phyloP scores from a whole-genome alignment of 2,113 vertebrate genomes.

The Mormyrus iriodes region DNA sequence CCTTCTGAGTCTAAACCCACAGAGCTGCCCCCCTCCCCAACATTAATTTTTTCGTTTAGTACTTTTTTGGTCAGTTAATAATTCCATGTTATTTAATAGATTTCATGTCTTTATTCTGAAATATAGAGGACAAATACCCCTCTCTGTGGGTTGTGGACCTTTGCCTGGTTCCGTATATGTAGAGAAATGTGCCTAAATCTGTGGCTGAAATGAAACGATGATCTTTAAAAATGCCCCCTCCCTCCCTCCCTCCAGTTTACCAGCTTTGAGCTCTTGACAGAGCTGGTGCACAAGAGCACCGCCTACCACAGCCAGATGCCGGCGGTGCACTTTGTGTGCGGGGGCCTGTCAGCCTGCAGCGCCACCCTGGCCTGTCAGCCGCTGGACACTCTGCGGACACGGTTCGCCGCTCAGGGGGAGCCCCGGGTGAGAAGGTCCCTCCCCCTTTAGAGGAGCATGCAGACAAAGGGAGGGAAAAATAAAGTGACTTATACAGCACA shows the following conservation, averaged over 20 bases:
- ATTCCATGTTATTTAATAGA: background rate
- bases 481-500: background rate
- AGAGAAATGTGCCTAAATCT: background rate
- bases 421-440: constrained; percentile 69
- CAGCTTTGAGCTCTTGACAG: constrained; percentile 77
- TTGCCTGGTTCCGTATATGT: background rate
- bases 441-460: background rate
- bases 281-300: constrained; percentile 63
- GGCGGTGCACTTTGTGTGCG: constrained; percentile 79
- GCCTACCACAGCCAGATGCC: constrained; percentile 55
- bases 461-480: background rate
- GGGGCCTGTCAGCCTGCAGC: constrained; percentile 74
- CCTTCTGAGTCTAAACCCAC: too few species aligned
- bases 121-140: background rate
- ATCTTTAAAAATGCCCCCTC: background rate
- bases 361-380: constrained; percentile 82
- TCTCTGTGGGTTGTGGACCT: background rate
- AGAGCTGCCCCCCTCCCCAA: background rate
- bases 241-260: constrained; percentile 70
- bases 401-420: constrained; percentile 92
- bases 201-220: background rate
- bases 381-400: constrained; percentile 84
- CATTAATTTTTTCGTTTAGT: background rate
- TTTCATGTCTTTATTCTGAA: background rate
- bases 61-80: background rate